These are phyloP conservation scores for Anastatus disparis DNA, from an alignment of 1,140 invertebrate genomes.

Conservation along the genomic window DNA sequence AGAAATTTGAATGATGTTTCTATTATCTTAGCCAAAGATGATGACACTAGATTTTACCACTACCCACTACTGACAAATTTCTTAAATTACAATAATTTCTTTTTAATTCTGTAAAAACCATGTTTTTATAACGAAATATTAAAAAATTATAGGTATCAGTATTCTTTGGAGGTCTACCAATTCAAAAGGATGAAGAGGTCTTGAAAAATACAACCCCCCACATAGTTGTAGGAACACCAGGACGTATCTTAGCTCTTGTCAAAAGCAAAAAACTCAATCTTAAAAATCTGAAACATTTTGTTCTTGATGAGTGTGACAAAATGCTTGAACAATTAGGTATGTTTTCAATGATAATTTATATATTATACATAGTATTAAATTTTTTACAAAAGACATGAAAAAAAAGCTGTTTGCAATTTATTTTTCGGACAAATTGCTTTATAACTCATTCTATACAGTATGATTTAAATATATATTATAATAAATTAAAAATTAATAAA, in stretches of 20 bases:
- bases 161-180: constrained; percentile 96
- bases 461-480: background rate
- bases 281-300: constrained; percentile 97
- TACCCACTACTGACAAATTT: constrained; percentile 54
- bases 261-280: constrained; percentile 91
- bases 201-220: constrained; percentile 95
- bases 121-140: constrained; percentile 8
- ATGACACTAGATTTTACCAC: constrained; percentile 51
- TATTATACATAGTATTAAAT: too few relatives aligned
- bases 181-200: constrained; percentile 96
- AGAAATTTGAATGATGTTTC: constrained; percentile 50
- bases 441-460: too few relatives aligned
- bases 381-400: too few relatives aligned
- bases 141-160: constrained; percentile 78
- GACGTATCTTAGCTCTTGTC: constrained; percentile 92
- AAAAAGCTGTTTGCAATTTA: too few relatives aligned
- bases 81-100: constrained; percentile 3
- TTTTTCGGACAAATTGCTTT: too few relatives aligned
- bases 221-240: constrained; percentile 98
- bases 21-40: constrained; percentile 49
- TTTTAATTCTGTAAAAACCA: background rate
- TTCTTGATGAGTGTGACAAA: constrained; percentile 98
- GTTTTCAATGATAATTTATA: too few relatives aligned
- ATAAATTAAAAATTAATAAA: constrained; percentile 25
- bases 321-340: constrained; percentile 96